Percentiles rank a stretch among this genome's conserved stretches.
Conservation (phyloP, 2,888 invertebrate species). For the Atrina japonica region DNA sequence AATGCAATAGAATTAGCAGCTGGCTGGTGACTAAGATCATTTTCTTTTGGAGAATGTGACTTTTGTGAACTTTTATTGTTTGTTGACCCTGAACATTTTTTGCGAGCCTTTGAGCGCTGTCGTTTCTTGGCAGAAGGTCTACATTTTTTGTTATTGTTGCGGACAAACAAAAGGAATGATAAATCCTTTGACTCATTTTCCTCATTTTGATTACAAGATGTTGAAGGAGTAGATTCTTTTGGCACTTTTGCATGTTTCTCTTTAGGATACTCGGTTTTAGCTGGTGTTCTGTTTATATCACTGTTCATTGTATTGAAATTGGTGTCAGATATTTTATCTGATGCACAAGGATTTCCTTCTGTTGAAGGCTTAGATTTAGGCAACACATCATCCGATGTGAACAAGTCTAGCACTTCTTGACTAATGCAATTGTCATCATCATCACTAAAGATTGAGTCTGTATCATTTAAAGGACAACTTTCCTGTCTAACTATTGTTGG, state of each 20-base stretch:
- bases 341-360: background rate
- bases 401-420: constrained; percentile 11
- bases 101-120: constrained; percentile 46
- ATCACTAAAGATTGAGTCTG: constrained; percentile 8
- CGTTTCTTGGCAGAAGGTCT: constrained; percentile 57
- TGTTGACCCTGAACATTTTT: constrained; percentile 9
- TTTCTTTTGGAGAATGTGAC: background rate
- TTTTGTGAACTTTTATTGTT: too few relatives aligned
- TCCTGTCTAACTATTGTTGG: constrained; percentile 2
- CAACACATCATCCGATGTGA: too few relatives aligned
- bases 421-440: constrained; percentile 16
- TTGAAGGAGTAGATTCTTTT: background rate
- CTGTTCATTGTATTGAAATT: background rate
- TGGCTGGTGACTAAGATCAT: background rate
- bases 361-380: too few relatives aligned
- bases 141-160: constrained; percentile 36
- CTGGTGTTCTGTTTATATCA: background rate
- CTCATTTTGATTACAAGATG: background rate
- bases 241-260: background rate
- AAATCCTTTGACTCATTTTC: constrained; percentile 7
- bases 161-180: constrained; percentile 30
- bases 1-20: constrained; percentile 49
- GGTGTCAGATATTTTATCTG: background rate
- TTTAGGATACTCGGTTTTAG: background rate
- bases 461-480: background rate